These are phyloP conservation scores for Menidia menidia DNA, from an alignment of 2,797 vertebrate genomes.

Conservation along the genomic window DNA sequence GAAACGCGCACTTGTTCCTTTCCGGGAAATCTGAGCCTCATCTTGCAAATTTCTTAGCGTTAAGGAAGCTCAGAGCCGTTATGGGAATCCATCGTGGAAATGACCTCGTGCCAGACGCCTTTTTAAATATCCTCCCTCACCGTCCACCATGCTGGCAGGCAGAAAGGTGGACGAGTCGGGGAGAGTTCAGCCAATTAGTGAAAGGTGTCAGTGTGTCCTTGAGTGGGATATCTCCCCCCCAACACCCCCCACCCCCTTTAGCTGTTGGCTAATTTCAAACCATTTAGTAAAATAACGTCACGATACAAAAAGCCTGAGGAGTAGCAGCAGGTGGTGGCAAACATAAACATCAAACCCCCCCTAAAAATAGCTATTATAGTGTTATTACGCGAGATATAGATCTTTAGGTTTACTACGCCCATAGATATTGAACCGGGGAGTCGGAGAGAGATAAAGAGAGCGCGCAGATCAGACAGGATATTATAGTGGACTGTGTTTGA, in stretches of 20 bases:
- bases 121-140: conserved; percentile 19
- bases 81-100: background rate
- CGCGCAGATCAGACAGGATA: conserved; percentile 61
- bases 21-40: background rate
- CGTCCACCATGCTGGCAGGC: conserved; percentile 12
- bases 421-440: conserved; percentile 38
- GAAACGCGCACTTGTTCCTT: background rate
- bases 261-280: conserved; percentile 32
- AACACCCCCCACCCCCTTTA: conserved; percentile 17
- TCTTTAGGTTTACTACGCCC: background rate
- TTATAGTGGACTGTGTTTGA: conserved; percentile 69
- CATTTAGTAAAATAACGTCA: conserved; percentile 27
- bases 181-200: conserved; percentile 31
- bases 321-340: background rate
- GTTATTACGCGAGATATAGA: conserved; percentile 3
- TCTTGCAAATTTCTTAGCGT: background rate
- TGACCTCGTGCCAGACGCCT: conserved; percentile 1
- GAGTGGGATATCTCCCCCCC: conserved; percentile 24
- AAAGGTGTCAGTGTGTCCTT: conserved; percentile 38
- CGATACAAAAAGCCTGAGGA: conserved; percentile 38
- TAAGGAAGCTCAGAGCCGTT: background rate
- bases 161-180: conserved; percentile 16
- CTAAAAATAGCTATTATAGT: background rate
- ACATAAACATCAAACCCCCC: conserved; percentile 20
- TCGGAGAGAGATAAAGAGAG: conserved; percentile 23